Percentiles rank a stretch among this genome's conserved stretches.
phyloP scores from a whole-genome alignment of 2,888 invertebrate species.

The Papilio protenor region DNA sequence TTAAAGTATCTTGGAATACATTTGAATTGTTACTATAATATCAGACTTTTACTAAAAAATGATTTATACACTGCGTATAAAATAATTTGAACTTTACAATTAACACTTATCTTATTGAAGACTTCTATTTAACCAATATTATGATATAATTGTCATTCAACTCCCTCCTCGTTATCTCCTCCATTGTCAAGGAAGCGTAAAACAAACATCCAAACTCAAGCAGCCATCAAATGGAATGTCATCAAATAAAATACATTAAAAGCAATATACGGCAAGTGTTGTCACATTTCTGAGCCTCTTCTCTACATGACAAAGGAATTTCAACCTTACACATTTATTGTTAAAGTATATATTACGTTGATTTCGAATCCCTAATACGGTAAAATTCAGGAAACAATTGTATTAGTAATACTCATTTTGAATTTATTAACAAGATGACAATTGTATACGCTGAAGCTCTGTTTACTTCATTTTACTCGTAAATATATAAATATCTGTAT shows the following conservation, averaged over 20 bases:
- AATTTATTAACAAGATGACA: constrained; percentile 20
- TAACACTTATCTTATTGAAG: background rate
- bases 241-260: constrained; percentile 39
- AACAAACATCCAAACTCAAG: constrained; percentile 36
- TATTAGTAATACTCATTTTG: constrained; percentile 37
- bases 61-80: background rate
- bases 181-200: constrained; percentile 27
- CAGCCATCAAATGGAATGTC: constrained; percentile 36
- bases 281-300: constrained; percentile 17
- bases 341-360: background rate
- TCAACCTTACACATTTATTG: background rate
- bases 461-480: background rate
- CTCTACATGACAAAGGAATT: background rate
- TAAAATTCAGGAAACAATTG: constrained; percentile 36
- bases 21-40: no score
- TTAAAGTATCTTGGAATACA: no score
- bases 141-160: constrained; percentile 20
- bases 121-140: constrained; percentile 10
- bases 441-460: background rate
- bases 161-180: constrained; percentile 4
- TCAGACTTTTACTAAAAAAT: no score
- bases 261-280: constrained; percentile 29
- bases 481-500: no score
- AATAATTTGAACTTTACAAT: background rate
- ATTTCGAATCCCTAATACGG: background rate